Evolutionary conservation across 1,140 invertebrate genomes (phyloP), one percentile per base, ranked within the genome.

Genomic region (Drosophila asahinai): DNA sequence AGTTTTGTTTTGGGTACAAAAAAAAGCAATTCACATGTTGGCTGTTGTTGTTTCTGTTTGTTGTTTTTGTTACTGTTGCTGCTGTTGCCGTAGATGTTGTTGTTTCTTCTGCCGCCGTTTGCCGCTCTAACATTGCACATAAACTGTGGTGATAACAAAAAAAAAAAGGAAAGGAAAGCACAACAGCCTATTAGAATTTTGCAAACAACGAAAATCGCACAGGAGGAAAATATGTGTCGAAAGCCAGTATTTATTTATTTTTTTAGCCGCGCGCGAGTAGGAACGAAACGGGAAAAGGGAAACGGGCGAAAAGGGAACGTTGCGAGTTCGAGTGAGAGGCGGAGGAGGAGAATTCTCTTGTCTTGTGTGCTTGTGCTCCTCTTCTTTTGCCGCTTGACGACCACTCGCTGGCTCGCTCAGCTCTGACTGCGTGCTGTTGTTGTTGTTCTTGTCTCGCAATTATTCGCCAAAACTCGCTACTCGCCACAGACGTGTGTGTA

Each of bases 61-160:
- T 70, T 55, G 25, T 51, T 70, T 9, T 42, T 63, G 42, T 65
- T 77, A 40, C 14, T 61, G 54, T 51, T 75, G 48, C 61, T 83
- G 17, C 33, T 74, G 54, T 42, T 63, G 40, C 25, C 59, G 64
- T 14, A 22, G 59, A 17, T 72, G 52, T 19, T 48, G 42, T 43
- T 55, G 62, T 14, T 71, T 42, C 55, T 78, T 49, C 57, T 77
- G 66, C 76, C 55, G 68, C 55, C 87, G 74, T 72, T 76, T 81
- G 80, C 80, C 63, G 64, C 62, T 84, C 79, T 59, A 77, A 71
- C 78, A 86, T 90, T 90, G 75, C 78, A 89, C 79, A 76, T 80
- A 36, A 71, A 82, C 86, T 90, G 86, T 52, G 77, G 54, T n/a
- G 14, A 40, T 57, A 55, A 19, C 14, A 22, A 81, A 25, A 55